Evolutionary conservation across 2,888 invertebrate species (phyloP), one percentile per base, ranked within the genome.

Genomic region (Cheilosia impressa): DNA sequence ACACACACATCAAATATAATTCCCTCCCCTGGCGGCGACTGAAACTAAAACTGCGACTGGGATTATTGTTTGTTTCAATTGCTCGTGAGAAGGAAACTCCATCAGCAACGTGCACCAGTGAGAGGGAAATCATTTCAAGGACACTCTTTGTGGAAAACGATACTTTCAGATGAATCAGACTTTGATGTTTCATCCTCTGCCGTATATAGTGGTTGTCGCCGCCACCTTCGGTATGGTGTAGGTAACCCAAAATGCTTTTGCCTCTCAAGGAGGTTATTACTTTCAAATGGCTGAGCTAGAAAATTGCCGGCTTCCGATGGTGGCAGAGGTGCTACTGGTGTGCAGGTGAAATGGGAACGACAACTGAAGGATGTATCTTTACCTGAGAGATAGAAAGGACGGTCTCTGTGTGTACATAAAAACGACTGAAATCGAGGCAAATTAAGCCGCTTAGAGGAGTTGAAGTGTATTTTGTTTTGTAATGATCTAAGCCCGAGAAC

Each of bases 251-350:
- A 58, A 10, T 24, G 65, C 43, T 58, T 4, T n/a, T n/a, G 13
- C 53, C 45, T 65, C 13, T 15, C 31, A 55, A 53, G 68, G 68
- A 69, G 53, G 60, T 80, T 71, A 76, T 85, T 85, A 80, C 75
- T 71, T 80, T 76, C 76, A 45, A 85, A 71, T 85, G 84, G 80
- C 47, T 85, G 80, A 76, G 50, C 69, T 71, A 80, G 84, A 85
- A 85, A 85, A 85, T 85, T 85, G 80, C 60, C 66, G 62, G 69
- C 65, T 71, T 84, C 80, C 78, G 68, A 68, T 52, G 66, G 22
- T 34, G 47, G 34, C 55, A 57, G 50, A 81, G 65, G 71, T 60
- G 77, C 43, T 63, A 50, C 22, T 43, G 22, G 45, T 71, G 65
- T 45, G 58, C 78, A 73, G 83, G 78, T 78, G 83, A 78, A 73